These are phyloP conservation scores for Brachypteracias leptosomus DNA, from an alignment of 2,113 vertebrate genomes.

Conservation along the genomic window DNA sequence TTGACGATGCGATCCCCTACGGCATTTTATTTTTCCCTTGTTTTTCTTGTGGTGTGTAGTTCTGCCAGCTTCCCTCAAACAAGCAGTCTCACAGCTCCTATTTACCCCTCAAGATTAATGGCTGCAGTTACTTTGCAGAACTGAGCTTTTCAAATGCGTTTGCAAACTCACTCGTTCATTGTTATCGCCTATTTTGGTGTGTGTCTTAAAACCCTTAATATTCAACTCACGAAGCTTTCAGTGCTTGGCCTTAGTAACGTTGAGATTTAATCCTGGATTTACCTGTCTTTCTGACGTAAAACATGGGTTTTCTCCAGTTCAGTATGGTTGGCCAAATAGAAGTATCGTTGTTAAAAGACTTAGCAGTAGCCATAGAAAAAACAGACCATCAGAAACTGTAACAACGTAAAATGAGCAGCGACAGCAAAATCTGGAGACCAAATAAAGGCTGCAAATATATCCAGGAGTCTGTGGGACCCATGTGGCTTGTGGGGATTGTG, in stretches of 20 bases:
- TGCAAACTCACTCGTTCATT: fast-evolving
- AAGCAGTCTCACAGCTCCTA: not conserved
- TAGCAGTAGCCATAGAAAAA: not conserved
- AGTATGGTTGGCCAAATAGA: not conserved
- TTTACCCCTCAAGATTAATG: not conserved
- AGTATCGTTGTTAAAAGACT: no score
- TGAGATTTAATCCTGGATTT: not conserved
- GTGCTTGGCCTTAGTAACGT: not conserved
- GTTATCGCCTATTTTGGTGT: not conserved
- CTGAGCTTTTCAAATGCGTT: not conserved
- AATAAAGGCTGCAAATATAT: fast-evolving
- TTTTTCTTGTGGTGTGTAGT: not conserved
- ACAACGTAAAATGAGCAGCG: not conserved
- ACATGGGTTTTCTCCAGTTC: not conserved
- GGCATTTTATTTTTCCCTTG: fast-evolving
- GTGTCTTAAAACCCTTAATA: fast-evolving
- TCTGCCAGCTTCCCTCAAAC: not conserved
- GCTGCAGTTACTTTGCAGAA: not conserved
- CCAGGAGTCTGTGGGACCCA: fast-evolving
- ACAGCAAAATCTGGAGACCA: no score
- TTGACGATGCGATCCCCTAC: fast-evolving
- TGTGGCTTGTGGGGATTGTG: not conserved
- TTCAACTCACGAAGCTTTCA: not conserved
- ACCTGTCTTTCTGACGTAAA: not conserved
- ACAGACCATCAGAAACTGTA: fast-evolving